Conservation (phyloP, 2,888 invertebrate species). For the Carterocephalus palaemon region DNA sequence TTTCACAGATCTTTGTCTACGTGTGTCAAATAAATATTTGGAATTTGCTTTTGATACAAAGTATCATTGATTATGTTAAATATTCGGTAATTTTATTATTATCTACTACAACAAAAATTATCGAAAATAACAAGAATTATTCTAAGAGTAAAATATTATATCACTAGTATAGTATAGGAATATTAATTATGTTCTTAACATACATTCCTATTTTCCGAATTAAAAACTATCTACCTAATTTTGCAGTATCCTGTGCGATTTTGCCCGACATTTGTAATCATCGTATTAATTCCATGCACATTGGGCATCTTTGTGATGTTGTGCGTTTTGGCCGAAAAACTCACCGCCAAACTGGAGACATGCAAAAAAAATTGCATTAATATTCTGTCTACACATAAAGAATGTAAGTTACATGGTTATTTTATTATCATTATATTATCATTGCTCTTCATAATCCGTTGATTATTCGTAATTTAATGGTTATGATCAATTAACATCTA, state of each 20-base stretch:
- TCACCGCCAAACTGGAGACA: conserved; percentile 40
- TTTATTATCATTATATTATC: too few species aligned
- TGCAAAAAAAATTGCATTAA: conserved; percentile 43
- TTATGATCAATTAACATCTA: too few species aligned
- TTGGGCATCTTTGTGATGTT: conserved; percentile 23
- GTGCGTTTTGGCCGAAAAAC: conserved; percentile 39
- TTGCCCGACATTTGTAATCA: conserved; percentile 2
- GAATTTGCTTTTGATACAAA: conserved; percentile 48
- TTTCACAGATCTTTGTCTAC: conserved; percentile 48
- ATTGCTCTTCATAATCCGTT: too few species aligned
- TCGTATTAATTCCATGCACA: not conserved
- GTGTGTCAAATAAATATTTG: conserved; percentile 44
- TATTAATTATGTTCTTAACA: too few species aligned
- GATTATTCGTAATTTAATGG: too few species aligned
- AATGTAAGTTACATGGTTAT: conserved; percentile 46
- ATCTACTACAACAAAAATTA: too few species aligned
- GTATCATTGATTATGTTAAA: conserved; percentile 45
- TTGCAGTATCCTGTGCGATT: not conserved
- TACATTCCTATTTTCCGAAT: too few species aligned
- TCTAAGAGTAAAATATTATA: too few species aligned
- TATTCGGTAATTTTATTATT: conserved; percentile 42
- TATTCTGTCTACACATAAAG: conserved; percentile 35
- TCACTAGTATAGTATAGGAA: too few species aligned
- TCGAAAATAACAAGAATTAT: too few species aligned
- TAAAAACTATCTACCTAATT: too few species aligned